Percentiles rank a stretch among this genome's conserved stretches.
phyloP scores from a whole-genome alignment of 2,797 vertebrate species.

The Lutjanus argentimaculatus region DNA sequence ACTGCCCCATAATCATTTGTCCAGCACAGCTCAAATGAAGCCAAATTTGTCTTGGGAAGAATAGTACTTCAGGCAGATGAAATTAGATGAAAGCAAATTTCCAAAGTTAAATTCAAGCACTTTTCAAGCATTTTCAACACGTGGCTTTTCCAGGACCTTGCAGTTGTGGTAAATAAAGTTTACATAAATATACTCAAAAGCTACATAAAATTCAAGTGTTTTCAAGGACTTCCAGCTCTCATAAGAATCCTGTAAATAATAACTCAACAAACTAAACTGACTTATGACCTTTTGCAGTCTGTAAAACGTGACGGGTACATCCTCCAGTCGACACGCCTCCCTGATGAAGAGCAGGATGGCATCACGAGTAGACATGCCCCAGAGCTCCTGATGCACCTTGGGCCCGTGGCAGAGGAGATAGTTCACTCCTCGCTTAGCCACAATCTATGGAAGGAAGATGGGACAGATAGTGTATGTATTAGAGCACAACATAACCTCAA shows the following conservation, averaged over 20 bases:
- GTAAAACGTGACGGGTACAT: conserved; percentile 95
- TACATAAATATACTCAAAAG: too few relatives aligned
- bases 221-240: too few relatives aligned
- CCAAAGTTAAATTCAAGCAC: too few relatives aligned
- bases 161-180: too few relatives aligned
- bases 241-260: not conserved
- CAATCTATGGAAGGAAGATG: conserved; percentile 80
- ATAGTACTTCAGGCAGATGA: conserved; percentile 1
- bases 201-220: too few relatives aligned
- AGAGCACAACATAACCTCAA: not conserved
- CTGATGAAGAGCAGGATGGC: conserved; percentile 90
- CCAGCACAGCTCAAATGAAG: conserved; percentile 36
- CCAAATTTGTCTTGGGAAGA: conserved; percentile 19
- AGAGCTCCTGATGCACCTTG: conserved; percentile 91
- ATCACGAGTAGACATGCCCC: conserved; percentile 88
- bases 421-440: conserved; percentile 89
- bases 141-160: too few relatives aligned
- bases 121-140: too few relatives aligned
- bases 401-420: conserved; percentile 92
- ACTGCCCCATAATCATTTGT: conserved; percentile 37
- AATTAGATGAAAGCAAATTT: conserved; percentile 10
- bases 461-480: not conserved
- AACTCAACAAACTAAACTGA: conserved; percentile 45
- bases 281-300: conserved; percentile 91
- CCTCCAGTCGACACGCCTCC: conserved; percentile 92